Conservation (phyloP, 2,113 vertebrate genomes). For the Ceratotherium simum region DNA sequence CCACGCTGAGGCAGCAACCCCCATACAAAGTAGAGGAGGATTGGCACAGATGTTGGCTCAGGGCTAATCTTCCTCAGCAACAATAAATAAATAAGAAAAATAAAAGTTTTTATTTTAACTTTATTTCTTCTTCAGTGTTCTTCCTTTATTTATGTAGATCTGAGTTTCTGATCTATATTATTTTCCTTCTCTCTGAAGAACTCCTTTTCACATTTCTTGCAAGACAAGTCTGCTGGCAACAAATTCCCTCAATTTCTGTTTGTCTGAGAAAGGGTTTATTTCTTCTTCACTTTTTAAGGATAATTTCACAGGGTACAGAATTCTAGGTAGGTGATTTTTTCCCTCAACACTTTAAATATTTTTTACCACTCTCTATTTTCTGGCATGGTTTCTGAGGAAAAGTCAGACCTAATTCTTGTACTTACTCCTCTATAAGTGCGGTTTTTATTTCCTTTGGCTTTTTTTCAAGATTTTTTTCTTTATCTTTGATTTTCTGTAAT, state of each 20-base stretch:
- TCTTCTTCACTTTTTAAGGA: not conserved
- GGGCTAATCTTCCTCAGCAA: too few species aligned
- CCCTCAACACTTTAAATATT: not conserved
- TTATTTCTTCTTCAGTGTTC: not conserved
- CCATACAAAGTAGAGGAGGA: too few species aligned
- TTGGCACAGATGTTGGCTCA: too few species aligned
- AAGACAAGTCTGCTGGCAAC: not conserved
- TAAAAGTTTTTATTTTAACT: not conserved
- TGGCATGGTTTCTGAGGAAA: not conserved
- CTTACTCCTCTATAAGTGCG: not conserved
- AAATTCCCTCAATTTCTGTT: not conserved
- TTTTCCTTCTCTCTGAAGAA: not conserved
- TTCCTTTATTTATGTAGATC: not conserved
- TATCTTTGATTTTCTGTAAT: not conserved
- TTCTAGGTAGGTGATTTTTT: not conserved
- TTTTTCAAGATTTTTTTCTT: not conserved
- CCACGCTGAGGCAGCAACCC: too few species aligned
- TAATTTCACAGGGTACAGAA: not conserved
- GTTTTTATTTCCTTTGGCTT: not conserved
- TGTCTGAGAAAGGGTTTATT: not conserved
- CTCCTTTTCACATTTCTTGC: not conserved
- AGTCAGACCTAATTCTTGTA: not conserved
- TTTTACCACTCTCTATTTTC: not conserved
- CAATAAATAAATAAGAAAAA: not conserved
- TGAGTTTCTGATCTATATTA: not conserved